Evolutionary conservation across 2,797 vertebrate genomes (phyloP), one percentile per base, ranked within the genome.

Genomic region (Enteromius radiatus): DNA sequence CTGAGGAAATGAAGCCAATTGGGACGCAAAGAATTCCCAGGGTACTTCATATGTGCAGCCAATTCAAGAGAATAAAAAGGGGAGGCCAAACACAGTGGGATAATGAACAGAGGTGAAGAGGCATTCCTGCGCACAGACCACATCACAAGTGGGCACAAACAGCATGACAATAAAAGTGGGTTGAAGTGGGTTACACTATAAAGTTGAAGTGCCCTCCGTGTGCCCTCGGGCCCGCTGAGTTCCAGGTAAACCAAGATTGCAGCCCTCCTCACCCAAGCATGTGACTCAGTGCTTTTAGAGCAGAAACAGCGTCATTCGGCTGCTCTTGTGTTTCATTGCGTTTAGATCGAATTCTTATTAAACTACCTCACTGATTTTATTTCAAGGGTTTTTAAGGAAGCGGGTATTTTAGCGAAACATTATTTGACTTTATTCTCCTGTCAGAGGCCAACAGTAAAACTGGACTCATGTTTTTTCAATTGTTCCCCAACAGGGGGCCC

Each of bases 81-180:
- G 82, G 68, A 81, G 65, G 52, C 41, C 47, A 81, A 87, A 86
- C 59, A 82, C 75, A 85, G 74, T 64, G 67, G 84, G 85, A 45
- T 86, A 84, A 88, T 84, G 75, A 83, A 74, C 63, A 21, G 59
- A 79, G 68, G 49, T 59, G 84, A 84, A 71, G 83, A 90, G 80
- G 86, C 82, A 86, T 91, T 91, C 85, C 87, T 89, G 45, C 12
- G 47, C 73, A 75, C 69, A 88, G 80, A 89, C 87, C 86, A 89
- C 89, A 89, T 90, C 86, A 89, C 84, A 89, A 73, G 70, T 87
- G 85, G 82, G 80, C 78, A 82, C 15, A 78, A 80, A 92, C 77
- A 80, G 71, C 80, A 78, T 49, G 70, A 81, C 88, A 76, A 85
- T 88, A 84, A 91, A 90, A 86, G 78, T 45, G 31, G 74, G 54